Base-by-base conservation (phyloP, 2,113 vertebrate species). In the Noturus placidus region DNA sequence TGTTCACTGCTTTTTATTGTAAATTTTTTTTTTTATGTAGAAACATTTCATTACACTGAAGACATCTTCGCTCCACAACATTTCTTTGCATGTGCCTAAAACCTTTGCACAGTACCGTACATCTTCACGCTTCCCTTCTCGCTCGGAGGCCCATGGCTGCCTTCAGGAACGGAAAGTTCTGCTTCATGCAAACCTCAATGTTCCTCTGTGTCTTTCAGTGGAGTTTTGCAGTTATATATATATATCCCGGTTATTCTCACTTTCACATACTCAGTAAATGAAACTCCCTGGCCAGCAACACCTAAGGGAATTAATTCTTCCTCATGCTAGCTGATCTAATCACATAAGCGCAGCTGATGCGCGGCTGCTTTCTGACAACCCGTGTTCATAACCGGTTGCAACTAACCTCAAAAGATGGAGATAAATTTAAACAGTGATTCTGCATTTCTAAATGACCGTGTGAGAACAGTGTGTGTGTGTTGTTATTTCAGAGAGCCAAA, bases 241-340 rank as follows among this genome's bases (percentile, higher is more conserved):
- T 93, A 94, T 79, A 93, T 92, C 91, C 88, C 80, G 85, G 87
- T 88, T 57, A 91, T 92, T 95, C 90, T 95, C 93, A 83, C 93
- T 95, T 95, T 95, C 94, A 84, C 91, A 77, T 86, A 57, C 89
- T 69, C 89, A 92, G 93, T 92, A 95, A 95, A 92, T 91, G 93
- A 95, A 94, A 93, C 90, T 83, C 30, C 72, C 54, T 87, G 86
- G 82, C 77, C 56, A 50, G 80, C 50, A 82, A 85, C 69, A 87
- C 83, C 82, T 79, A 59, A 78, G 81, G 74, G 80, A 89, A 56
- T 83, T 50, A 30, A 63, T 25, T 83, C 81, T 69, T 54, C 27
- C 52, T 67, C 42, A 57, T 2, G 56, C 79, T 61, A 6, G 56
- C 56, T 81, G 19, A 42, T 5, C 25, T 74, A 61, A 67, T 84